These are phyloP conservation scores for Drosophila atripex DNA, from an alignment of 2,888 invertebrate species.

Conservation along the genomic window DNA sequence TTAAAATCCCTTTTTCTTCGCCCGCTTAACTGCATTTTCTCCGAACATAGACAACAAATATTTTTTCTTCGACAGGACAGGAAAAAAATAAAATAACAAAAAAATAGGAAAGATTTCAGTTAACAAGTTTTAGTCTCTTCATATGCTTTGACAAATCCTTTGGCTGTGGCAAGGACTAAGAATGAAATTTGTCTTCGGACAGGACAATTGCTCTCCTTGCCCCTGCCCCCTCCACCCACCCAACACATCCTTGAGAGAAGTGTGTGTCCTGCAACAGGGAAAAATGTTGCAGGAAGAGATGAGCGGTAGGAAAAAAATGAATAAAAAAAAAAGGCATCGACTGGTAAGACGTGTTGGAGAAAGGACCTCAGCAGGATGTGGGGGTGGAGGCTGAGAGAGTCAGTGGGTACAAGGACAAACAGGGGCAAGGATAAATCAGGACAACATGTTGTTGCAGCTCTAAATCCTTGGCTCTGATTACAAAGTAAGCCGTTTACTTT, in stretches of 20 bases:
- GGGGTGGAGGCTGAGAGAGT: no score
- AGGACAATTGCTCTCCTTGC: constrained; percentile 25
- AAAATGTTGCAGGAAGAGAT: neutral
- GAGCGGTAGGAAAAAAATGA: neutral
- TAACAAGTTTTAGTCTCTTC: constrained; percentile 47
- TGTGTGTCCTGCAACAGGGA: neutral
- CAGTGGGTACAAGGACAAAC: neutral
- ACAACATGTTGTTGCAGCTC: constrained; percentile 31
- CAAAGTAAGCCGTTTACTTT: constrained; percentile 68
- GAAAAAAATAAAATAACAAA: neutral
- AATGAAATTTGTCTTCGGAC: constrained; percentile 42
- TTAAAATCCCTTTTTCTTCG: neutral
- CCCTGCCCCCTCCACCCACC: no score
- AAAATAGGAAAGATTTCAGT: constrained; percentile 38
- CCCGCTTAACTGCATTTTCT: constrained; percentile 24
- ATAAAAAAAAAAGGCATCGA: constrained; percentile 2
- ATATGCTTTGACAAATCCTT: constrained; percentile 48
- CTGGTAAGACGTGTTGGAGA: constrained; percentile 22
- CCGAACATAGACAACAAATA: neutral
- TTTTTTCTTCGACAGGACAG: neutral
- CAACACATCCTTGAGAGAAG: no score
- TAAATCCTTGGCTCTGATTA: constrained; percentile 54
- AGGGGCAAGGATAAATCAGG: constrained; percentile 18
- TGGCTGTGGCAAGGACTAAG: constrained; percentile 40
- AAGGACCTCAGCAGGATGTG: no score